A percentile compares a stretch with the other conserved stretches of the same genome.
Evolutionary conservation across 2,888 invertebrate species (phyloP).

Genomic region (Cephus runcator): DNA sequence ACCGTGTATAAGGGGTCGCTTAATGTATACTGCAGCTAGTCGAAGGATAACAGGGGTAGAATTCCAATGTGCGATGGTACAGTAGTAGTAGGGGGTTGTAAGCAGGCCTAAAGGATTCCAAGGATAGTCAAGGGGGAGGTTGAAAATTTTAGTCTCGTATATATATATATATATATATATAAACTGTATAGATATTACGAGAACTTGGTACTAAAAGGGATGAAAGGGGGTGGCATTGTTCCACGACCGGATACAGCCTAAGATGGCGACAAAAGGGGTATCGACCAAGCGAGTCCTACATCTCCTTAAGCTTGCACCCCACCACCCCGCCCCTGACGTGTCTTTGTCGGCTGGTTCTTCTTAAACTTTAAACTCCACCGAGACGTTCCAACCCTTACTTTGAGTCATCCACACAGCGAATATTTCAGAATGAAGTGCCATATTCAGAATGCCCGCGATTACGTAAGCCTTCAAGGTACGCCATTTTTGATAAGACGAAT

Average conservation of each 20-base stretch:
- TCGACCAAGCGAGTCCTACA: not conserved
- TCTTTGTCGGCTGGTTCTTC: not conserved
- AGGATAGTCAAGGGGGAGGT: not conserved
- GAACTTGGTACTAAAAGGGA: not conserved
- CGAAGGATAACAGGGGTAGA: not conserved
- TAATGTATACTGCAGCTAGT: not conserved
- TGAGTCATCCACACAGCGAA: not conserved
- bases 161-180: not conserved
- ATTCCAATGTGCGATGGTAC: not conserved
- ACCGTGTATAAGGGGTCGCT: not conserved
- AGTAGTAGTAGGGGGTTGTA: not conserved
- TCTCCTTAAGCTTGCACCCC: not conserved
- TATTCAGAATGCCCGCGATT: too few relatives aligned
- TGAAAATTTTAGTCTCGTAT: not conserved
- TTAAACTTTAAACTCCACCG: not conserved
- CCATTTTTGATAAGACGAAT: not conserved
- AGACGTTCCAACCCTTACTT: not conserved
- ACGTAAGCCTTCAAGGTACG: too few relatives aligned
- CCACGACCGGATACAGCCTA: not conserved
- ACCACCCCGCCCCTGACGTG: not conserved
- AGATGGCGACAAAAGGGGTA: not conserved
- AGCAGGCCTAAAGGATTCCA: not conserved
- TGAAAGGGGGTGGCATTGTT: not conserved
- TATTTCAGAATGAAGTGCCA: too few relatives aligned
- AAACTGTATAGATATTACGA: not conserved